Evolutionary conservation across 1,140 invertebrate genomes (phyloP).

Genomic region (Drosophila melanogaster): DNA sequence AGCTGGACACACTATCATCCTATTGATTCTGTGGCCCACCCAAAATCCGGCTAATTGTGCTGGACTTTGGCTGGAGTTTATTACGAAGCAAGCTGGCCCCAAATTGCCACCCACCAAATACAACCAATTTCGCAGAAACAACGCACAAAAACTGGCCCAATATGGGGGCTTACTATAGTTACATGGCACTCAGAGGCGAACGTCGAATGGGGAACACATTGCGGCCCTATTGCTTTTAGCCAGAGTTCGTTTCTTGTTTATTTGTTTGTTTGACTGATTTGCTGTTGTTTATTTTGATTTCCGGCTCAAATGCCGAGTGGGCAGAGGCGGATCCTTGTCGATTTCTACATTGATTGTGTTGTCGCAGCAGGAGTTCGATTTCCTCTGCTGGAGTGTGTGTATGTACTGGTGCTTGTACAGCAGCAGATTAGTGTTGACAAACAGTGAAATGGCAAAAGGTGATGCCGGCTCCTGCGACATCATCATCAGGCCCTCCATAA

Average conservation of each 20-base stretch:
- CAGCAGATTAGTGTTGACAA: conserved; percentile 79
- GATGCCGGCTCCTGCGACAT: conserved; percentile 24
- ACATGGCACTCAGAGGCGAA: conserved; percentile 16
- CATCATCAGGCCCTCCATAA: conserved; percentile 47
- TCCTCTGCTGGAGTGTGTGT: conserved; percentile 34
- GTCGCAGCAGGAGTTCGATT: conserved; percentile 67
- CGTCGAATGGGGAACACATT: conserved; percentile 51
- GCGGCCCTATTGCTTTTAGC: conserved; percentile 74
- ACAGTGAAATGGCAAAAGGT: conserved; percentile 54
- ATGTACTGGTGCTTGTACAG: conserved; percentile 30
- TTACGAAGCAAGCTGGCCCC: conserved; percentile 21
- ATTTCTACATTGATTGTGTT: conserved; percentile 78
- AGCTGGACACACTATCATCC: conserved; percentile 38
- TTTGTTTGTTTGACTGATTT: conserved; percentile 82
- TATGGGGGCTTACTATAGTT: conserved; percentile 6
- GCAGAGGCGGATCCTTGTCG: conserved; percentile 48
- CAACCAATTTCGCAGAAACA: conserved; percentile 42
- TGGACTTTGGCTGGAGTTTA: conserved; percentile 30
- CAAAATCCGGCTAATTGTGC: conserved; percentile 49
- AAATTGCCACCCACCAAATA: conserved; percentile 1
- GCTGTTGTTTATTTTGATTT: conserved; percentile 81
- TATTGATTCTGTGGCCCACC: conserved; percentile 60
- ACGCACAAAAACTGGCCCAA: conserved; percentile 54
- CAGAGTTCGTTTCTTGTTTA: conserved; percentile 52
- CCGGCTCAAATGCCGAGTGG: conserved; percentile 70